Conservation (phyloP, 1,140 invertebrate species). For the Oscheius sp. region DNA sequence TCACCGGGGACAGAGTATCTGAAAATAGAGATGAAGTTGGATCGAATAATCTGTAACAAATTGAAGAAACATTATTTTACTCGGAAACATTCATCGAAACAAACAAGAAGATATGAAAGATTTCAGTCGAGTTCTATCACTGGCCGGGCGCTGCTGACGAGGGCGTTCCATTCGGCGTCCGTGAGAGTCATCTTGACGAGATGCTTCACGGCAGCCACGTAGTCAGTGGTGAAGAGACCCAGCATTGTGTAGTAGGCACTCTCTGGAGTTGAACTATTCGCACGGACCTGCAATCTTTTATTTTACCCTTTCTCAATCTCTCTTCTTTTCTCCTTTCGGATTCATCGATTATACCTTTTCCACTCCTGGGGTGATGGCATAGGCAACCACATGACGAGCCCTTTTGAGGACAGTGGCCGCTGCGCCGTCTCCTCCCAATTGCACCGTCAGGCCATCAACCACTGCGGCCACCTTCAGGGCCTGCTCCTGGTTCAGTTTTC, state of each 20-base stretch:
- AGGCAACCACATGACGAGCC: not conserved
- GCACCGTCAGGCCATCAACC: not conserved
- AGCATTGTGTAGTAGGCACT: not conserved
- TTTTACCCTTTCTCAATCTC: no score
- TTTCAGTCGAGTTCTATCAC: not conserved
- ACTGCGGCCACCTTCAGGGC: not conserved
- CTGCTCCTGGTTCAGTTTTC: not conserved
- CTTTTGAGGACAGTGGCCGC: not conserved
- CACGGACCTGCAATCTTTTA: not conserved
- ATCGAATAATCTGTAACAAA: no score
- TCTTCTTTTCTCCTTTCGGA: not conserved
- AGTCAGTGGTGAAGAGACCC: not conserved
- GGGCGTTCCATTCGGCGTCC: not conserved
- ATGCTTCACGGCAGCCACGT: not conserved
- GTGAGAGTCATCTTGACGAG: not conserved
- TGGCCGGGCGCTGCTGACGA: not conserved
- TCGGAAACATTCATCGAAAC: no score
- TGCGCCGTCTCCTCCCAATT: not conserved
- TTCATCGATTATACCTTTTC: not conserved
- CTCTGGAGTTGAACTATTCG: not conserved
- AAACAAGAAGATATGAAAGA: not conserved
- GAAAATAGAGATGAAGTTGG: no score
- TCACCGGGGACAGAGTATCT: no score
- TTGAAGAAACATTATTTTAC: not conserved
- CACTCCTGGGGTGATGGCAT: not conserved